Base-by-base conservation (phyloP, 2,888 invertebrate species). In the Hypolimnas misippus region DNA sequence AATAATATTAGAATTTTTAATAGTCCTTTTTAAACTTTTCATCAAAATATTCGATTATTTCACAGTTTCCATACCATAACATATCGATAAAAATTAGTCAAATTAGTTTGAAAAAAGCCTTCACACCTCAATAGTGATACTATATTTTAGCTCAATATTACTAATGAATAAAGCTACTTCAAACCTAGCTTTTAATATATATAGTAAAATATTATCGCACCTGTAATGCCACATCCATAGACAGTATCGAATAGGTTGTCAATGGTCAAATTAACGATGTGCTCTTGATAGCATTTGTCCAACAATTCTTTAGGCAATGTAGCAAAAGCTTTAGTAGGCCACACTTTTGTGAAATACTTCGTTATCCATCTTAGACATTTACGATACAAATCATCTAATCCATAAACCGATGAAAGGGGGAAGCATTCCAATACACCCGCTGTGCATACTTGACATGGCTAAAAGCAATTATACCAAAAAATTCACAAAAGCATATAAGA, bases 291-390 rank as follows among this genome's bases (percentile, higher is more conserved):
- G 81, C 97, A 97, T 77, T 97, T 96, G 54, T 96, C 96, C 69
- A 96, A 92, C 4, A 97, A 92, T 76, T 97, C 97, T 35, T 96
- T 93, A 0, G 97, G 96, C 62, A 98, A 86, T 49, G 95, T 95
- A 0, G 97, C 96, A 86, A 98, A 98, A 2, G 96, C 95, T 75
- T 97, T 95, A 1, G 97, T 97, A 0, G 98, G 96, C 98, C 98
- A 98, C 53, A 98, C 96, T 76, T 96, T 94, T 6, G 79, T 73
- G 83, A 98, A 98, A 83, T 98, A 94, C 68, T 95, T 95, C 21
- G 96, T 96, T 46, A 97, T 95, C 98, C 98, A 98, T 68, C 95
- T 94, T 54, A 98, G 89, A 78, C 97, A 97, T 83, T 96, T 97
- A 68, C 96, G 94, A 82, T 97, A 96, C 19, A 98, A 92, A 78